Conservation (phyloP, 2,113 vertebrate genomes). For the Haplochromis burtoni region DNA sequence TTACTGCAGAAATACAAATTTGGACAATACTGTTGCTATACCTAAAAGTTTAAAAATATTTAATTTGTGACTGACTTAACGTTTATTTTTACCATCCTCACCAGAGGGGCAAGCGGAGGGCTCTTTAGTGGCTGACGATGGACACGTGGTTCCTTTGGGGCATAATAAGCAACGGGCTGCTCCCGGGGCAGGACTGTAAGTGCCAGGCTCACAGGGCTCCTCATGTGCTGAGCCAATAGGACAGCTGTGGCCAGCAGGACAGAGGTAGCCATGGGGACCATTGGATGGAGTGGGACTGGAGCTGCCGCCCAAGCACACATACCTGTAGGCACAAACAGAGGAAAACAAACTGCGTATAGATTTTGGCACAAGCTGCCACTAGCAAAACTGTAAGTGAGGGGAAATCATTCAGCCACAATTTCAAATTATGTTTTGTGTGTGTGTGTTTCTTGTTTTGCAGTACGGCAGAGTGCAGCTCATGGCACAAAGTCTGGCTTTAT, state of each 20-base stretch:
- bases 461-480: neutral
- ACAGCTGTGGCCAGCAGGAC: slow-evolving; percentile 80
- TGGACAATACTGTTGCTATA: neutral
- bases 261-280: slow-evolving; percentile 75
- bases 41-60: neutral
- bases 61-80: neutral
- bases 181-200: slow-evolving; percentile 75
- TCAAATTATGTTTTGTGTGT: neutral
- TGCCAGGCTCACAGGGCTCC: slow-evolving; percentile 81
- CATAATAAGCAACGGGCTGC: slow-evolving; percentile 74
- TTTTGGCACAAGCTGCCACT: neutral
- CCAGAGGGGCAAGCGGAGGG: slow-evolving; percentile 78
- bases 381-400: neutral
- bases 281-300: slow-evolving; percentile 70
- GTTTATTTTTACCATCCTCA: slow-evolving; percentile 23
- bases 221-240: slow-evolving; percentile 72
- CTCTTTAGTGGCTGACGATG: slow-evolving; percentile 62
- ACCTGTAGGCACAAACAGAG: slow-evolving; percentile 64
- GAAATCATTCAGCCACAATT: neutral
- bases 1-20: neutral
- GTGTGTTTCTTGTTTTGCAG: neutral
- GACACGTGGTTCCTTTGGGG: slow-evolving; percentile 74
- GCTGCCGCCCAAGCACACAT: slow-evolving; percentile 80
- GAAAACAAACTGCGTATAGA: neutral
- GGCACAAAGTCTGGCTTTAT: neutral